Evolutionary conservation across 2,113 vertebrate species (phyloP), one percentile per base, ranked within the genome.

Genomic region (Ciconia stormi): DNA sequence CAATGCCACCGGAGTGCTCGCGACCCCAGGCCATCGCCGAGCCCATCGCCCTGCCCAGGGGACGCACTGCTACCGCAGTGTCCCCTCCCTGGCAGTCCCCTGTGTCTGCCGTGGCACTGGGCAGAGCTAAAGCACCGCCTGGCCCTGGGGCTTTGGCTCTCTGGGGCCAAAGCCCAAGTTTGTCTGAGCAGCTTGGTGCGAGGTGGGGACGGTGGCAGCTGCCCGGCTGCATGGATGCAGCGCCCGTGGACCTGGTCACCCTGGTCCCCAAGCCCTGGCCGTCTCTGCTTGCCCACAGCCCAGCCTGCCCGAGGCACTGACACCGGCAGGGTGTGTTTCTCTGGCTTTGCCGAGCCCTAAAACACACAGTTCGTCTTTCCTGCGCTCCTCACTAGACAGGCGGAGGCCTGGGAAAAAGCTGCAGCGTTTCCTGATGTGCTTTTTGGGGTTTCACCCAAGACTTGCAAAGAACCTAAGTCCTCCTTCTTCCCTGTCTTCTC

Each of bases 291-390:
- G 26, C 32, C 50, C 2, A 2, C 27, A 40, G 81, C 47, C 47
- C 80, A 30, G 73, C 50, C 78, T 52, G 67, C 55, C 59, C 0
- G 0, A 46, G 58, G 56, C 55, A 56, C 83, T 20, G 84, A 13
- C 38, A 25, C 49, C 1, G 1, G 40, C 61, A 46, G 2, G 0
- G 6, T 10, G 55, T 13, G n/a, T 32, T 44, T 44, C 27, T 55
- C 90, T 52, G 65, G 49, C 42, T 40, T 40, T 50, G 58, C 63
- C 1, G 7, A 70, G 59, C 44, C 42, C 80, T 7, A 4, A 65
- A 12, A 1, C 67, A 29, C 7, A 3, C 3, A 29, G 19, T 5
- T 16, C 8, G 19, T 15, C 56, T 47, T 34, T 27, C 29, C 74
- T 25, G 5, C 26, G 2, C 12, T 17, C 22, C 50, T 79, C 23